These are phyloP conservation scores for Pandemis corylana DNA, from an alignment of 2,888 invertebrate species.

Conservation along the genomic window DNA sequence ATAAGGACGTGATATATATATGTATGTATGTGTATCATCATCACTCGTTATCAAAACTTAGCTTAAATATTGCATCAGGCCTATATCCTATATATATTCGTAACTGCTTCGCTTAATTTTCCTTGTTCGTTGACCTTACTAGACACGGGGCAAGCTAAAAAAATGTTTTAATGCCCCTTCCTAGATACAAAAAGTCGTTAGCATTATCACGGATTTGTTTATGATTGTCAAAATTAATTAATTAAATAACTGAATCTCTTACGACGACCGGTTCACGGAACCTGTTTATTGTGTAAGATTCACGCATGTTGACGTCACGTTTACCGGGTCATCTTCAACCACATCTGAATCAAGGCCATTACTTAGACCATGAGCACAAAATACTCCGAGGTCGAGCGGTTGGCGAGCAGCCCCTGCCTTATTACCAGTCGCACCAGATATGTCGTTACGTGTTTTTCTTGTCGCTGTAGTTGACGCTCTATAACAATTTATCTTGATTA, in stretches of 20 bases:
- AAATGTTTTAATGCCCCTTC: not conserved
- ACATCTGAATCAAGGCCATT: not conserved
- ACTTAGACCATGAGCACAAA: not conserved
- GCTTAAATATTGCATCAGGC: no score
- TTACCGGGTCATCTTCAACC: not conserved
- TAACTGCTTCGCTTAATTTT: no score
- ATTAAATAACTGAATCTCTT: not conserved
- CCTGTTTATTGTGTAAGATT: constrained; percentile 20
- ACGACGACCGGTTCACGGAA: not conserved
- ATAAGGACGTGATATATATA: no score
- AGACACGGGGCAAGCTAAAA: not conserved
- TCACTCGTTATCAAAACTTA: no score
- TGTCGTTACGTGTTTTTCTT: not conserved
- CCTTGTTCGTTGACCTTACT: no score
- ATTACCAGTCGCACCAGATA: not conserved
- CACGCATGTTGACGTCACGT: constrained; percentile 18
- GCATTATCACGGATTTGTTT: constrained; percentile 4
- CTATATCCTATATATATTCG: no score
- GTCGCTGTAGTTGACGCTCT: not conserved
- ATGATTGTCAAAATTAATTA: constrained; percentile 25
- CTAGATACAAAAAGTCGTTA: not conserved
- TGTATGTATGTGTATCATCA: no score
- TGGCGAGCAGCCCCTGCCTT: not conserved
- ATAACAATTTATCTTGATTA: constrained; percentile 6
- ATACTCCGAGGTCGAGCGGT: not conserved